phyloP scores from a whole-genome alignment of 2,888 invertebrate genomes.

The Eutolmus rufibarbis region DNA sequence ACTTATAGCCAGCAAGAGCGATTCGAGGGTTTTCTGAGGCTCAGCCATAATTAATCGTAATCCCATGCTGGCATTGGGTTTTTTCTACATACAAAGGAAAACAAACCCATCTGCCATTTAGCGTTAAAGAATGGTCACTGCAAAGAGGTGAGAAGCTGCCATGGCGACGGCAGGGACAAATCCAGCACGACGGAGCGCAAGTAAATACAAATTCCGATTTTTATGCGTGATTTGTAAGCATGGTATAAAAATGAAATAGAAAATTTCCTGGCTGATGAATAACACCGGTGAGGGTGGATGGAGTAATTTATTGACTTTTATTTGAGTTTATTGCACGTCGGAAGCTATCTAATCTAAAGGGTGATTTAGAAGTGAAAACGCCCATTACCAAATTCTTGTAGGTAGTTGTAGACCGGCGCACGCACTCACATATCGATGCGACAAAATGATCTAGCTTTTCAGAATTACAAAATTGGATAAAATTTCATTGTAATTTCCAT shows the following conservation, averaged over 20 bases:
- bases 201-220: neutral
- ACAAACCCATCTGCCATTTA: neutral
- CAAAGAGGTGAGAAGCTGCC: neutral
- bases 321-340: neutral
- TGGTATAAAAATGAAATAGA: neutral
- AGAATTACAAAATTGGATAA: no score
- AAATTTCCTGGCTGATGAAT: neutral
- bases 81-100: neutral
- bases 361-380: neutral
- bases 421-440: no score
- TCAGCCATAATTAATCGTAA: constrained; percentile 15
- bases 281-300: neutral
- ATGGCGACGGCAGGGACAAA: neutral
- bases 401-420: no score
- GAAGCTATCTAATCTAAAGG: neutral
- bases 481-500: no score
- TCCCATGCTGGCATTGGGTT: neutral
- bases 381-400: no score
- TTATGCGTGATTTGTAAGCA: constrained; percentile 4
- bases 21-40: neutral
- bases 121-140: neutral
- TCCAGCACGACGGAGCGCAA: neutral
- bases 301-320: neutral
- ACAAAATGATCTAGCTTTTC: no score
- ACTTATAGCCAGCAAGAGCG: neutral